phyloP scores from a whole-genome alignment of 2,888 invertebrate species.

The Galerucella pusilla region DNA sequence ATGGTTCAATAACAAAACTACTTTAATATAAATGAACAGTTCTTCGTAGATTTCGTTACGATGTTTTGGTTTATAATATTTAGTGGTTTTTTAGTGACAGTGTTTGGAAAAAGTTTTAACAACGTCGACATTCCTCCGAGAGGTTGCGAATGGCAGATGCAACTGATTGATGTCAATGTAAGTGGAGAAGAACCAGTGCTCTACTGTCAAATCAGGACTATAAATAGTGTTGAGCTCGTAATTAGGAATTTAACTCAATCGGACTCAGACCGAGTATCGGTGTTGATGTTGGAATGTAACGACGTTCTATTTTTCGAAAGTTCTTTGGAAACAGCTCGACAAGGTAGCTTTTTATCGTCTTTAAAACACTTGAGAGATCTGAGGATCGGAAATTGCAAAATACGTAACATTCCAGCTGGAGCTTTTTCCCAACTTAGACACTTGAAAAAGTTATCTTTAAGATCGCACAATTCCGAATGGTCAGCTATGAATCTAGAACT shows the following conservation, averaged over 20 bases:
- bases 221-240: slow-evolving; percentile 75
- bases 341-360: slow-evolving; percentile 69
- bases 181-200: slow-evolving; percentile 69
- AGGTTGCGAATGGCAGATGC: slow-evolving; percentile 78
- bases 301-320: slow-evolving; percentile 81
- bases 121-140: slow-evolving; percentile 73
- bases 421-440: slow-evolving; percentile 76
- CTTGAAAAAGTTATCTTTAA: slow-evolving; percentile 74
- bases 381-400: slow-evolving; percentile 81
- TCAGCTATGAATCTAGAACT: slow-evolving; percentile 82
- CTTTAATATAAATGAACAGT: slow-evolving; percentile 16
- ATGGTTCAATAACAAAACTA: slow-evolving; percentile 44
- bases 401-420: slow-evolving; percentile 77
- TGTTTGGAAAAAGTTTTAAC: slow-evolving; percentile 58
- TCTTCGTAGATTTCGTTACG: slow-evolving; percentile 17
- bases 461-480: slow-evolving; percentile 84
- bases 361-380: slow-evolving; percentile 76
- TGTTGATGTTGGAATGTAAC: slow-evolving; percentile 78
- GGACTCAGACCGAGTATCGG: slow-evolving; percentile 76
- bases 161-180: slow-evolving; percentile 68
- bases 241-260: slow-evolving; percentile 76
- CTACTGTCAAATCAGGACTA: slow-evolving; percentile 78
- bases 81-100: slow-evolving; percentile 50
- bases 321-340: slow-evolving; percentile 68
- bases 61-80: slow-evolving; percentile 51